Base-by-base conservation (phyloP, 2,888 invertebrate species). In the Meandrusa payeni region DNA sequence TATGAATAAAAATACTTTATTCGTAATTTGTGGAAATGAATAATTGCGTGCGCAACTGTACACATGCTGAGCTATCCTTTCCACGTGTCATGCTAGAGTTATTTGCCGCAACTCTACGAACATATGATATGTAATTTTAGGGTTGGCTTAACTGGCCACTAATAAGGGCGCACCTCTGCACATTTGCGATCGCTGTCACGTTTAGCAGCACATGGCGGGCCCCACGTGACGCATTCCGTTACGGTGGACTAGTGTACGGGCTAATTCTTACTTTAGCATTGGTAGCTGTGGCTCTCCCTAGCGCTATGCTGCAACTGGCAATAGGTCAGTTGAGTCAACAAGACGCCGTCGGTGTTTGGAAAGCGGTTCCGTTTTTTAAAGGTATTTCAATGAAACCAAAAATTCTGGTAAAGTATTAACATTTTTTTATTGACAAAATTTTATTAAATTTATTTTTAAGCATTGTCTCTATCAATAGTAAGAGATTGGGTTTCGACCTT, bases 271-370 rank as follows among this genome's bases (percentile, higher is more conserved):
- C 89, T 1, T 59, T 79, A 5, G 76, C 90, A 1, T 71, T 88
- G 47, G 47, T 89, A 3, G 47, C 78, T 2, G 71, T 91, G 9
- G 91, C 90, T 1, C 65, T 91, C 20, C 92, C 92, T 0, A 64
- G 89, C n/a, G 75, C 89, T 1, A 81, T 91, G 52, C 73, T 92
- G 39, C 91, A 92, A 66, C 76, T 92, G 10, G 89, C 91, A 0
- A 70, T 91, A 0, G 92, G 92, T 3, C 91, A 92, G 64, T 79
- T 92, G 41, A 90, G 91, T 42, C 91, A 91, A 62, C 91, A 91
- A 57, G 92, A 92, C 15, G 88, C 90, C 10, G 90, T 90, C 2
- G 91, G 91, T 32, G 78, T 91, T 10, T 92, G 91, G 91, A 82
- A 89, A 50, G 91, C 91, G 1, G 91, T 92, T 23, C 92, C 92